These are phyloP conservation scores for Knipowitschia caucasica DNA, from an alignment of 2,797 vertebrate genomes.

Conservation along the genomic window DNA sequence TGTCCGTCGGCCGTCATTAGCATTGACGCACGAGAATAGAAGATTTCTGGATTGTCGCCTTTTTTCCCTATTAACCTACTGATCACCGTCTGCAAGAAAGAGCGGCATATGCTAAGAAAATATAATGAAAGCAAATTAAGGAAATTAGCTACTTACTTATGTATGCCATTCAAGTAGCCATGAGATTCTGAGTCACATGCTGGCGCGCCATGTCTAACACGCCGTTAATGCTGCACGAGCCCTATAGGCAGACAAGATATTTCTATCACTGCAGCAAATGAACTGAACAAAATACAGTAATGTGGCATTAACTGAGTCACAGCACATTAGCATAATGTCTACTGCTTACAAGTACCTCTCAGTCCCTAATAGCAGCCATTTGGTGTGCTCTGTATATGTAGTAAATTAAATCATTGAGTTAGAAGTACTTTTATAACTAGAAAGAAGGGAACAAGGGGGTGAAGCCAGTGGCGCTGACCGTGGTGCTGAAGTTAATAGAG, in stretches of 20 bases:
- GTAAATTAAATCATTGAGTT: background rate
- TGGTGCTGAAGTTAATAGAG: background rate
- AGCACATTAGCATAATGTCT: slow-evolving; percentile 10
- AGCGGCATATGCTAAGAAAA: background rate
- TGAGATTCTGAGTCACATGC: background rate
- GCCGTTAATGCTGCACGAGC: background rate
- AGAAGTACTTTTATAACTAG: background rate
- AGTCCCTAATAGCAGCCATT: background rate
- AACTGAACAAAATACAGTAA: background rate
- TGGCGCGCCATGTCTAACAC: background rate
- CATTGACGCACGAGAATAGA: slow-evolving; percentile 24
- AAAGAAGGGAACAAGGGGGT: background rate
- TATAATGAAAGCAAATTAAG: background rate
- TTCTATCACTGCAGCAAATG: background rate
- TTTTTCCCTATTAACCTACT: slow-evolving; percentile 46
- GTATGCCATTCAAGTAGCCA: background rate
- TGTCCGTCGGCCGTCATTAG: slow-evolving; percentile 49
- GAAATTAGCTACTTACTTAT: background rate
- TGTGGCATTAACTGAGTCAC: slow-evolving; percentile 2
- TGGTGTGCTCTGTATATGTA: background rate
- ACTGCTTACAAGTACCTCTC: background rate
- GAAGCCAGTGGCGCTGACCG: background rate
- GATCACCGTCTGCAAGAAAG: slow-evolving; percentile 14
- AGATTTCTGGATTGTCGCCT: slow-evolving; percentile 25
- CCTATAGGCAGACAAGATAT: background rate